Conservation (phyloP, 2,113 vertebrate species). For the Brachionichthys hirsutus region DNA sequence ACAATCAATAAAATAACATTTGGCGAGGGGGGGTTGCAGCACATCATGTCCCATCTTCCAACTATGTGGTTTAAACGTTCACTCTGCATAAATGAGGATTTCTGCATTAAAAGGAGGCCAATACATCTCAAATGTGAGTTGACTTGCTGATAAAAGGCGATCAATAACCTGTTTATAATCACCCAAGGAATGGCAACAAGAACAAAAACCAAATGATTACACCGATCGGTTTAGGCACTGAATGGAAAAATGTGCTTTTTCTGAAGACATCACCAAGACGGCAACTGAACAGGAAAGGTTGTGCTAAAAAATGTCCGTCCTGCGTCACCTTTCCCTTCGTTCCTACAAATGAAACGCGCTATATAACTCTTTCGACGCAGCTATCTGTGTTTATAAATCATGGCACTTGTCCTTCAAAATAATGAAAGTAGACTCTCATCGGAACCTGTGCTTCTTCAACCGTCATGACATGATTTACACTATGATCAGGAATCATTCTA, state of each 20-base stretch:
- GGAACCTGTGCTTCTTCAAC: slow-evolving; percentile 38
- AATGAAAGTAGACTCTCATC: slow-evolving; percentile 9
- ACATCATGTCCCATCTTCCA: not conserved
- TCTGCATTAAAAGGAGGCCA: not conserved
- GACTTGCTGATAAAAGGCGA: slow-evolving; percentile 1
- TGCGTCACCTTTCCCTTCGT: slow-evolving; percentile 17
- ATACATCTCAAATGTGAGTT: slow-evolving; percentile 18
- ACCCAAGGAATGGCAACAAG: too few species aligned
- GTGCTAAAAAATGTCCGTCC: slow-evolving; percentile 7
- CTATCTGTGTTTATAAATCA: not conserved
- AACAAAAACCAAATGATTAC: slow-evolving; percentile 6
- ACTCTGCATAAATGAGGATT: slow-evolving; percentile 16
- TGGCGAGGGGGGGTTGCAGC: too few species aligned
- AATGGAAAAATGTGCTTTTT: slow-evolving; percentile 26
- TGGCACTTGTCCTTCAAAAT: slow-evolving; percentile 8
- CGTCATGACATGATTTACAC: not conserved
- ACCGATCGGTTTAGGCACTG: slow-evolving; percentile 39
- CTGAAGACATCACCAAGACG: slow-evolving; percentile 11
- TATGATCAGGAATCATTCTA: not conserved
- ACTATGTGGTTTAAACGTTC: slow-evolving; percentile 11
- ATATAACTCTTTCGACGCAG: too few species aligned
- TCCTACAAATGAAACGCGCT: slow-evolving; percentile 6
- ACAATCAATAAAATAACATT: slow-evolving; percentile 13
- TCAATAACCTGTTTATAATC: not conserved
- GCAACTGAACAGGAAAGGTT: not conserved